Percentiles rank a stretch among this genome's conserved stretches.
These are phyloP conservation scores for Cephus cinctus DNA, from an alignment of 1,140 invertebrate genomes.

Conservation along the genomic window DNA sequence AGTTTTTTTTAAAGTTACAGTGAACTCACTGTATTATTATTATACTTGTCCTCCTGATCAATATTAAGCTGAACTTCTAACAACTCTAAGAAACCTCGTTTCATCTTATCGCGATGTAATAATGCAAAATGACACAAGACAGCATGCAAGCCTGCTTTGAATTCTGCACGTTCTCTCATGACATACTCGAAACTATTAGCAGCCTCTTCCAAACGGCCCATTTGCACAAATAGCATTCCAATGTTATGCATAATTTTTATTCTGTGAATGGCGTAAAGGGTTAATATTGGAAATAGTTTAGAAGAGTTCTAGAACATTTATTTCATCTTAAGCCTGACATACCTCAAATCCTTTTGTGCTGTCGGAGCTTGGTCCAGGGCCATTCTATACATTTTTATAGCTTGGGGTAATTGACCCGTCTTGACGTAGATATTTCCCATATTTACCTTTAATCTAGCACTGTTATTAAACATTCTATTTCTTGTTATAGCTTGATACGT, in stretches of 20 bases:
- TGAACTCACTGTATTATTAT: constrained; percentile 47
- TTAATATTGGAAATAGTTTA: constrained; percentile 20
- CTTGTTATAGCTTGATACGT: constrained; percentile 89
- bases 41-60: constrained; percentile 82
- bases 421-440: constrained; percentile 98
- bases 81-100: constrained; percentile 86
- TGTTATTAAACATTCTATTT: constrained; percentile 84
- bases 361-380: constrained; percentile 93
- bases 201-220: constrained; percentile 95
- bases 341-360: constrained; percentile 89
- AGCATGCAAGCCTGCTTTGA: constrained; percentile 85
- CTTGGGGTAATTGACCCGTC: constrained; percentile 91
- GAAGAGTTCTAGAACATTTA: constrained; percentile 5
- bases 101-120: constrained; percentile 92
- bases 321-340: not conserved
- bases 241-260: constrained; percentile 99
- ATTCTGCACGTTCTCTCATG: constrained; percentile 92
- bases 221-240: constrained; percentile 90
- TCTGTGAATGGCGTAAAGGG: constrained; percentile 54
- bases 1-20: not conserved
- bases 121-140: constrained; percentile 92
- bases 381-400: constrained; percentile 97
- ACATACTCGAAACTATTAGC: constrained; percentile 97
- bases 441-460: constrained; percentile 91
- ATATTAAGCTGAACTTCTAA: constrained; percentile 83